Percentiles rank a stretch among this genome's conserved stretches.
Conservation (phyloP, 2,888 invertebrate species). For the Pyrochroa serraticornis region DNA sequence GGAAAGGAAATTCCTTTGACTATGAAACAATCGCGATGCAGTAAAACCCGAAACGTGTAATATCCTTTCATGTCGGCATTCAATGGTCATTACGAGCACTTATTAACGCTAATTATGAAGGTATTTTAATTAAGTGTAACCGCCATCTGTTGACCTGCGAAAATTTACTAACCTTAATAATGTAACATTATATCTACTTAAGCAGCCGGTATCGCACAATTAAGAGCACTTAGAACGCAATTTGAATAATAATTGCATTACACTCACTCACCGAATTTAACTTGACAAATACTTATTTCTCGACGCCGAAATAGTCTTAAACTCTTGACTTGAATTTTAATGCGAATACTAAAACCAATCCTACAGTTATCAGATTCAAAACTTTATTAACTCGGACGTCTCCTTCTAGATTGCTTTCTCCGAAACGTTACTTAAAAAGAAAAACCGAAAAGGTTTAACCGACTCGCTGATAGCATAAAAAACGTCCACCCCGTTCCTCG, state of each 20-base stretch:
- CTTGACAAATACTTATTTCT: constrained; percentile 16
- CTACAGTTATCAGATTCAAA: constrained; percentile 36
- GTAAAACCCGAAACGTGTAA: background rate
- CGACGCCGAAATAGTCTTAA: constrained; percentile 36
- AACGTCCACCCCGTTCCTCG: no score
- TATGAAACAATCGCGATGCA: no score
- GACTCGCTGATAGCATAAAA: no score
- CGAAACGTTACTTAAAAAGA: constrained; percentile 14
- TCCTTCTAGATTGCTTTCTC: constrained; percentile 26
- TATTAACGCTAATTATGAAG: constrained; percentile 11
- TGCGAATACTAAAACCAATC: constrained; percentile 38
- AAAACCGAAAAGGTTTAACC: no score
- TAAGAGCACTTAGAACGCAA: constrained; percentile 44
- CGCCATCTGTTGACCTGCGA: constrained; percentile 36
- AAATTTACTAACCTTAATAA: constrained; percentile 38
- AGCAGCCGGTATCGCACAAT: constrained; percentile 44
- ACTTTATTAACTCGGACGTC: constrained; percentile 35
- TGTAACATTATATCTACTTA: constrained; percentile 45
- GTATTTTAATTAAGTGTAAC: constrained; percentile 36
- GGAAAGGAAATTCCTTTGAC: no score
- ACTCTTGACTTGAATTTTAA: constrained; percentile 36
- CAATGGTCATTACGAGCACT: constrained; percentile 2
- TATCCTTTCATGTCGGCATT: background rate
- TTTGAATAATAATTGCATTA: constrained; percentile 45
- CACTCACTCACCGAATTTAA: constrained; percentile 11